Base-by-base conservation (phyloP, 2,888 invertebrate genomes). In the Platypus cylindrus region DNA sequence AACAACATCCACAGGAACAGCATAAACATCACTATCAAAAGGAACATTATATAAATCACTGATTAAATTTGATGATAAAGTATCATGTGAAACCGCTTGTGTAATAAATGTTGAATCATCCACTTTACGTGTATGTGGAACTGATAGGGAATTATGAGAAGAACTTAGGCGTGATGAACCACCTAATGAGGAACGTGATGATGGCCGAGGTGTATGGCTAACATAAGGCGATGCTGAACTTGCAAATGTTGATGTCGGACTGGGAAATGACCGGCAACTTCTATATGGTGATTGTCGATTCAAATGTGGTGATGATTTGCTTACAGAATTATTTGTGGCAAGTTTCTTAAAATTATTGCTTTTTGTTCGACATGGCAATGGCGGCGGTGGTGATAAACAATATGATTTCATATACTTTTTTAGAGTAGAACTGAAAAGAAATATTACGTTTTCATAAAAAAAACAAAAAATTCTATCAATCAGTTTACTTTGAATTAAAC, bases 61-160 rank as follows among this genome's bases (percentile, higher is more conserved):
- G 40, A 84, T 84, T 53, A 82, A 80, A 42, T 77, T 74, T n/a
- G 78, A 73, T 7, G 71, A 66, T 22, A 86, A 65, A 2, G 83
- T 79, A 54, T 86, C 86, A 54, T 86, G 86, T 1, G 85, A 86
- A 67, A 86, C 85, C 18, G 86, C 86, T 54, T 85, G 85, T 1
- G 85, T 86, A 45, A 86, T 86, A 56, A 86, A 86, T 54, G 76
- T 83, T 13, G 85, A 85, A 57, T 86, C 86, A 53, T 85, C 85
- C 2, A 72, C 76, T 61, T 78, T 80, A 51, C 81, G 78, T 40
- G 78, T 73, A 13, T 74, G 71, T 11, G 71, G 68, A 25, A 72
- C 66, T 44, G 79, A 75, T 38, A 86, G 66, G 1, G 85, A 86
- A 56, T 85, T 86, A 59, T 87, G 85, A 37, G 85, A 85, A 55